Percentiles rank a stretch among this genome's conserved stretches.
Conservation (phyloP, 2,113 vertebrate species). For the Sapayoa aenigma region DNA sequence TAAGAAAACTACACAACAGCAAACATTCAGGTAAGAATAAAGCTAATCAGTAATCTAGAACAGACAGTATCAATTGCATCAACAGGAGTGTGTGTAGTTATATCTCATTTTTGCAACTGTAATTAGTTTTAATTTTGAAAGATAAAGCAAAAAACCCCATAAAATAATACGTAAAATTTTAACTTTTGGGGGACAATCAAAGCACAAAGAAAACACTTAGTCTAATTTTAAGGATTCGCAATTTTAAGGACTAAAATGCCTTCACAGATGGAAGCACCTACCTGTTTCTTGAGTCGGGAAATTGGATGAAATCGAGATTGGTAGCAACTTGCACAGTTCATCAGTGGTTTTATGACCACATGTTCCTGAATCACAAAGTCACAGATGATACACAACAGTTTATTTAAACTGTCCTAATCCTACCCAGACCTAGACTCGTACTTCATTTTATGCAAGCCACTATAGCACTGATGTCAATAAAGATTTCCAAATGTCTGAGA, state of each 20-base stretch:
- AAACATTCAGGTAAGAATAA: neutral
- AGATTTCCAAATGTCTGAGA: neutral
- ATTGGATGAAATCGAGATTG: slow-evolving; percentile 72
- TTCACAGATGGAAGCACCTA: neutral
- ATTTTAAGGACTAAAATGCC: neutral
- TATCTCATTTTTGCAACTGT: neutral
- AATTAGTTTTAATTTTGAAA: neutral
- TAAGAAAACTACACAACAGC: neutral
- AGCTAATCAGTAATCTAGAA: neutral
- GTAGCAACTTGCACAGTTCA: slow-evolving; percentile 53
- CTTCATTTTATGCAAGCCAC: neutral
- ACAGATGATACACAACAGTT: neutral
- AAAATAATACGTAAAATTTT: neutral
- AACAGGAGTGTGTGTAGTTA: neutral
- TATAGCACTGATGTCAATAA: neutral
- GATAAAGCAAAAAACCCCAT: neutral
- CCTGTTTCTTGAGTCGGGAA: slow-evolving; percentile 70
- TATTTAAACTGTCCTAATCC: neutral
- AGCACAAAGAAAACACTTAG: neutral
- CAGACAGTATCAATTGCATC: neutral
- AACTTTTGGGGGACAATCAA: neutral
- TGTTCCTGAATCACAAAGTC: slow-evolving; percentile 63
- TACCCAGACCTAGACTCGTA: neutral
- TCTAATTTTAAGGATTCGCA: neutral
- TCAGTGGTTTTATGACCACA: neutral